Percentiles rank a stretch among this genome's conserved stretches.
These are phyloP conservation scores for Tetranychus truncatus DNA, from an alignment of 2,888 invertebrate genomes.

Conservation along the genomic window DNA sequence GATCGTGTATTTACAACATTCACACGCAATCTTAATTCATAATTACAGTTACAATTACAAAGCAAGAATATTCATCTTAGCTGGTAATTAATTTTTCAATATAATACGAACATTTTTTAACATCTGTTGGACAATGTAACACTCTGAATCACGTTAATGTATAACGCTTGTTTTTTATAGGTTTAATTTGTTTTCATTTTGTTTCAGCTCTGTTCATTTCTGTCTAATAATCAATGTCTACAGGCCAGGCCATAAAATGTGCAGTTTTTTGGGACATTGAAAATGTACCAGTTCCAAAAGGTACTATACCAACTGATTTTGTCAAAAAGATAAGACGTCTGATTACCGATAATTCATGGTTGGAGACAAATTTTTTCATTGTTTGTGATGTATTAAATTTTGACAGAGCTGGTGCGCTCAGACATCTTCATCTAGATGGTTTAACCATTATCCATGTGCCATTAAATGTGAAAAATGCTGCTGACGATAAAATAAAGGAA, in stretches of 20 bases:
- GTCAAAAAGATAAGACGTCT: constrained; percentile 45
- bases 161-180: neutral
- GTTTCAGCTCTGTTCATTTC: neutral
- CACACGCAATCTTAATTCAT: too few relatives aligned
- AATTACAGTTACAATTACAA: too few relatives aligned
- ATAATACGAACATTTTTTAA: too few relatives aligned
- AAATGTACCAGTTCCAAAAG: constrained; percentile 68
- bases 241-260: neutral
- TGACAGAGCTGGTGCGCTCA: constrained; percentile 35
- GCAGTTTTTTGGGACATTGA: constrained; percentile 73
- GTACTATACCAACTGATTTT: constrained; percentile 57
- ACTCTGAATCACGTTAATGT: too few relatives aligned
- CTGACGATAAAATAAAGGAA: constrained; percentile 69
- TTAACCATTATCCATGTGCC: constrained; percentile 69
- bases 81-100: too few relatives aligned
- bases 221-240: neutral
- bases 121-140: too few relatives aligned
- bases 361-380: constrained; percentile 70
- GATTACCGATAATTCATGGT: constrained; percentile 47
- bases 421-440: constrained; percentile 53
- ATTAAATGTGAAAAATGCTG: constrained; percentile 59
- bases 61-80: too few relatives aligned
- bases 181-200: neutral
- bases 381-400: constrained; percentile 67
- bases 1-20: too few relatives aligned